Evolutionary conservation across 1,140 invertebrate species (phyloP).

Genomic region (Magallana gigas): DNA sequence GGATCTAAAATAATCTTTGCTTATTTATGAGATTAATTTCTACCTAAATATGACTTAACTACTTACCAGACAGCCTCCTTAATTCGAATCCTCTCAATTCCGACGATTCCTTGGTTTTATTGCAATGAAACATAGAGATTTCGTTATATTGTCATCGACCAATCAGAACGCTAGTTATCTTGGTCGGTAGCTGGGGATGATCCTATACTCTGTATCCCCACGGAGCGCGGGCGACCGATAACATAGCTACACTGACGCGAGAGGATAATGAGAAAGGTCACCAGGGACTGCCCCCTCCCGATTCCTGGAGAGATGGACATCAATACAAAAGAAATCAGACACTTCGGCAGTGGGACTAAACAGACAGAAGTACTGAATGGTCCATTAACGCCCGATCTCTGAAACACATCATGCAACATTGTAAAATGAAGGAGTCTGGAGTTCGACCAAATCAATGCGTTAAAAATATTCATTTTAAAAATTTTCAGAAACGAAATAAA

Average conservation of each 20-base stretch:
- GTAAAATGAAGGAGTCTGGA: not conserved
- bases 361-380: not conserved
- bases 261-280: not conserved
- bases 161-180: not conserved
- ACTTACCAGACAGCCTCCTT: not conserved
- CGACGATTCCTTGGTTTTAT: not conserved
- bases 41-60: not conserved
- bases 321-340: not conserved
- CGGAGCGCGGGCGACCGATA: not conserved
- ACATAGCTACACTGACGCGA: not conserved
- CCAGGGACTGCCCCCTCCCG: not conserved
- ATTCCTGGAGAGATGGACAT: not conserved
- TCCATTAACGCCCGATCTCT: not conserved
- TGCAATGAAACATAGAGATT: not conserved
- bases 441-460: too few species aligned
- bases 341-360: not conserved
- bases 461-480: too few species aligned
- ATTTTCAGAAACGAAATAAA: too few species aligned
- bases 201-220: not conserved
- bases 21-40: not conserved
- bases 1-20: too few species aligned
- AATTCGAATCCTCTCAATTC: not conserved
- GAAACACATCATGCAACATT: not conserved
- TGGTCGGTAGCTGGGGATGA: not conserved
- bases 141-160: conserved; percentile 22